Percentiles rank a stretch among this genome's conserved stretches.
These are phyloP conservation scores for Oreonectes daqikongensis DNA, from an alignment of 2,797 vertebrate genomes.

Conservation along the genomic window DNA sequence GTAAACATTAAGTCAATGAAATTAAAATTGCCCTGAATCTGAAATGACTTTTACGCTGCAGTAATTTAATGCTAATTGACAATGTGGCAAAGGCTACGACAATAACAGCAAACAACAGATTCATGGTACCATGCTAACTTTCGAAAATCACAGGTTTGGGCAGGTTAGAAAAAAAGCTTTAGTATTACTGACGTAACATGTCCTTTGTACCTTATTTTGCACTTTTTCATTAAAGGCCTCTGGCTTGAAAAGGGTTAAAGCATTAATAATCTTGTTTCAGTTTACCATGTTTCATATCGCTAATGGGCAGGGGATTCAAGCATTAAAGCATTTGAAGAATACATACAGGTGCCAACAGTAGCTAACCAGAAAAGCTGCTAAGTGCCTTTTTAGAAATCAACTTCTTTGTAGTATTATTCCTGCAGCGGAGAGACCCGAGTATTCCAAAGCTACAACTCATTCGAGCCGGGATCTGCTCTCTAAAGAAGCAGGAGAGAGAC, in stretches of 20 bases:
- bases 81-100: background rate
- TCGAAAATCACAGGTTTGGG: too few relatives aligned
- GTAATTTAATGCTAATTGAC: too few relatives aligned
- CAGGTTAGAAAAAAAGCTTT: too few relatives aligned
- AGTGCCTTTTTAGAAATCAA: background rate
- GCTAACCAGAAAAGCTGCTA: slow-evolving; percentile 9
- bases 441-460: slow-evolving; percentile 30
- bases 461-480: slow-evolving; percentile 32
- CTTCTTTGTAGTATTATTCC: slow-evolving; percentile 36
- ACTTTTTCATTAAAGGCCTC: too few relatives aligned
- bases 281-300: slow-evolving; percentile 2
- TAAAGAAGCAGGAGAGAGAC: slow-evolving; percentile 45
- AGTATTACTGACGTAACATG: too few relatives aligned
- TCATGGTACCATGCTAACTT: background rate
- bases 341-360: slow-evolving; percentile 15
- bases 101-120: background rate
- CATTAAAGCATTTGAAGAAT: slow-evolving; percentile 10
- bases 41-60: too few relatives aligned
- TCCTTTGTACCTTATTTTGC: too few relatives aligned
- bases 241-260: background rate
- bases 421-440: background rate
- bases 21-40: background rate
- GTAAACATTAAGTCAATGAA: background rate
- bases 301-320: background rate
- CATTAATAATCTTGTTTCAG: background rate